Base-by-base conservation (phyloP, 2,888 invertebrate genomes). In the Incurvaria masculella region DNA sequence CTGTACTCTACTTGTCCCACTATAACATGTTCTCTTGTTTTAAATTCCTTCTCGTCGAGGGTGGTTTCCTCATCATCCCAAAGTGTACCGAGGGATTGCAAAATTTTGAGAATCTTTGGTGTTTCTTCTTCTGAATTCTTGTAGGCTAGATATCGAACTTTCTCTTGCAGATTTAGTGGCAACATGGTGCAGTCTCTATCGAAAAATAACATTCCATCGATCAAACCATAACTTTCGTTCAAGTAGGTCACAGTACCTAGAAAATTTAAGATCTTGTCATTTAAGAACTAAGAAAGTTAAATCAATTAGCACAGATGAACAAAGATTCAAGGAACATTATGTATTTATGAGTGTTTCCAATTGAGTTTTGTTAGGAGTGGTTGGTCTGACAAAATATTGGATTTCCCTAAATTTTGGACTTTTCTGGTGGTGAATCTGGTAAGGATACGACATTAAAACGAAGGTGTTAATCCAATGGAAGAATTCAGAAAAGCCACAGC, bases 171-270 rank as follows among this genome's bases (percentile, higher is more conserved):
- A 53, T 69, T 62, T 1, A 84, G 55, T 21, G 71, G 64, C 1
- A 63, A 44, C 1, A 69, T 57, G 53, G 69, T 50, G 57, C 59
- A 53, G 59, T 64, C 61, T 1, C 64, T 62, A 39, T 83, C 78
- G 59, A 83, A 88, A 52, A 72, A 69, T 49, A 83, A 68, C 27
- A 63, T 64, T 46, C 82, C 73, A 64, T 90, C 86, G 49, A 90
- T 84, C 1, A 83, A 62, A 21, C 84, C 78, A 59, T 72, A 68
- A 45, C 74, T 62, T 1, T 65, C 61, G 5, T 61, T 62, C n/a
- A 82, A 56, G n/a, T 66, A 64, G n/a, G 87, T 87, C 27, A 90
- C 23, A 23, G 23, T 23, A 23, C 23, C 23, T 23, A 23, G 4
- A 23, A 23, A 23, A 23, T 6, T 10, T 23, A 23, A 23, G 5